Evolutionary conservation across 2,888 invertebrate species (phyloP), one percentile per base, ranked within the genome.

Genomic region (Hemithea aestivaria): DNA sequence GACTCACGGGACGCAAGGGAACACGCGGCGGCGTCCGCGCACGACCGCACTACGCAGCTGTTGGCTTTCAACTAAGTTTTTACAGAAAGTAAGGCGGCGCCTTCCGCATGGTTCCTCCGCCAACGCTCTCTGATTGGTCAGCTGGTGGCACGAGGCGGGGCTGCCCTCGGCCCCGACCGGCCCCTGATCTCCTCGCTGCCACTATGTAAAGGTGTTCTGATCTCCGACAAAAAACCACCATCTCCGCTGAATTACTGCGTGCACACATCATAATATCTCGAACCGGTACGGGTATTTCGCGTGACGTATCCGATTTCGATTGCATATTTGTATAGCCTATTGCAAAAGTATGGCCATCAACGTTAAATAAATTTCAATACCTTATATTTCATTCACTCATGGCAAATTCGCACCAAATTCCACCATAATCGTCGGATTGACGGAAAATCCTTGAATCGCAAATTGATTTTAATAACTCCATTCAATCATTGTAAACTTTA

Each of bases 31-130:
- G n/a, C 27, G 16, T 29, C 20, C 20, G 25, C 38, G 37, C 42
- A 49, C 47, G 43, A 43, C 49, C 47, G 36, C 45, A 59, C 69
- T 48, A 39, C 63, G 56, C 73, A 64, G 55, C 50, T 45, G 65
- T 58, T 58, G 54, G 48, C 57, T 55, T 55, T 48, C 52, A 58
- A 79, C 79, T 79, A 66, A 70, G 58, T 53, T 61, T 51, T 50
- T 47, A 50, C 38, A 44, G 49, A 33, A 26, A 35, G 20, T 31
- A 30, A 60, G 72, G 73, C 66, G 73, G 71, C 47, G 56, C 65
- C 53, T 16, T 16, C 20, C 24, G 27, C 39, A 38, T 30, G 37
- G 53, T 53, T 56, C 36, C 46, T 39, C 27, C n/a, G 8, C 12
- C 39, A 21, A 36, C 27, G 30, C 27, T 12, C 31, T 20, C 45